Evolutionary conservation across 2,888 invertebrate species (phyloP).

Genomic region (Erebia ligea): DNA sequence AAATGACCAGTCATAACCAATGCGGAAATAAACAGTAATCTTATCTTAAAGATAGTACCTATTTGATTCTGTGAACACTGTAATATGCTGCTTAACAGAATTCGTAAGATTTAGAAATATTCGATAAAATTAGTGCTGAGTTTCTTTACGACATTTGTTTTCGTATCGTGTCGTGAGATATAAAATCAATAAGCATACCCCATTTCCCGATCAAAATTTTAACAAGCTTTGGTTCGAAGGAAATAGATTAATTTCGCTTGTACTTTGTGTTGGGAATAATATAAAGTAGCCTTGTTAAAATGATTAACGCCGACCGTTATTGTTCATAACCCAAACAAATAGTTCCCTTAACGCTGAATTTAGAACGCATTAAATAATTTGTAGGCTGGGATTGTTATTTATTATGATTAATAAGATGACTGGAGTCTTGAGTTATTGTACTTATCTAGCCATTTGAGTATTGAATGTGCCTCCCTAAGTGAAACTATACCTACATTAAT

Average conservation of each 20-base stretch:
- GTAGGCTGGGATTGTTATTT: conserved; percentile 14
- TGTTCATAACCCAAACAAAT: conserved; percentile 63
- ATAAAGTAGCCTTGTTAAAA: conserved; percentile 28
- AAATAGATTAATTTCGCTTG: conserved; percentile 37
- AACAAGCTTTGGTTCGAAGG: conserved; percentile 39
- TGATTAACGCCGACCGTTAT: conserved; percentile 54
- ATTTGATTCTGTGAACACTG: no score
- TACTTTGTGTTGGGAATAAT: conserved; percentile 26
- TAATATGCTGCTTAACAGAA: no score
- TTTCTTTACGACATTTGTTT: neutral
- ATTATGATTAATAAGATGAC: conserved; percentile 6
- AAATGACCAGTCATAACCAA: no score
- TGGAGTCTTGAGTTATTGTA: neutral
- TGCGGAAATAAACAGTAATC: no score
- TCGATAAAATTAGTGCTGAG: neutral
- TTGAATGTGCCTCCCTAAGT: no score
- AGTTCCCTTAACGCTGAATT: conserved; percentile 44
- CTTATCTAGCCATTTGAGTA: neutral
- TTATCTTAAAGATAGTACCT: no score
- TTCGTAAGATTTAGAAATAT: no score
- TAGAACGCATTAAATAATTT: conserved; percentile 25
- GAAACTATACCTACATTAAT: no score
- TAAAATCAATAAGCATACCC: neutral
- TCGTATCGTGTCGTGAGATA: neutral
- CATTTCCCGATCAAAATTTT: conserved; percentile 42